A percentile compares a stretch with the other conserved stretches of the same genome.
Conservation (phyloP, 2,113 vertebrate species). For the Xiphias gladius region DNA sequence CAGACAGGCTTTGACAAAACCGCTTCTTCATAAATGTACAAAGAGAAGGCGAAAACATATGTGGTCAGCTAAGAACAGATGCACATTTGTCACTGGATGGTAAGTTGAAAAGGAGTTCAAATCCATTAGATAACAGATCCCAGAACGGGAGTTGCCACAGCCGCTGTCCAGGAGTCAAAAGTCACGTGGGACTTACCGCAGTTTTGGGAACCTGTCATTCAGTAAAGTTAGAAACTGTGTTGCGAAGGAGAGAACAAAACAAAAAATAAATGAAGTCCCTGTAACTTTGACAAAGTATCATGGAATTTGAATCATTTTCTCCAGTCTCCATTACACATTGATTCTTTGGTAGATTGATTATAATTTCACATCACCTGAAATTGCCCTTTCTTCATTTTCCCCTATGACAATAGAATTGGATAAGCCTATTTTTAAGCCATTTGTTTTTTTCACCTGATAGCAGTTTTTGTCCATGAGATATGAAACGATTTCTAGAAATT, state of each 20-base stretch:
- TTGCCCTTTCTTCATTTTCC: neutral
- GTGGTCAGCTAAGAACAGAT: too few species aligned
- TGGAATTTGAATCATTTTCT: neutral
- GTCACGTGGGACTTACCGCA: too few species aligned
- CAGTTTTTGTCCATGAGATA: neutral
- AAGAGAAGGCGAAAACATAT: neutral
- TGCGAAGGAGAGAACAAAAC: neutral
- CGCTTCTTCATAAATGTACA: neutral
- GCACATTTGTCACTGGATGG: too few species aligned
- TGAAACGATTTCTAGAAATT: too few species aligned
- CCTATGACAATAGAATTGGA: neutral
- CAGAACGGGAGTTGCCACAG: neutral
- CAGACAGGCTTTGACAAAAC: neutral
- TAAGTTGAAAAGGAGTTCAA: too few species aligned
- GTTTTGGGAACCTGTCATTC: neutral
- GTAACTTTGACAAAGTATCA: neutral
- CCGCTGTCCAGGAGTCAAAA: neutral
- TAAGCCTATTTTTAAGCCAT: neutral
- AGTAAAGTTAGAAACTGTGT: neutral
- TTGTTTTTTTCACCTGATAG: neutral
- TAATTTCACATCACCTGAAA: conserved; percentile 13
- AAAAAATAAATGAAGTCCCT: neutral
- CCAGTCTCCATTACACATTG: neutral
- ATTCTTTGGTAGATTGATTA: conserved; percentile 5
- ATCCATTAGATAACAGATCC: neutral